Conservation (phyloP, 2,797 vertebrate genomes). For the Thalassophryne amazonica region DNA sequence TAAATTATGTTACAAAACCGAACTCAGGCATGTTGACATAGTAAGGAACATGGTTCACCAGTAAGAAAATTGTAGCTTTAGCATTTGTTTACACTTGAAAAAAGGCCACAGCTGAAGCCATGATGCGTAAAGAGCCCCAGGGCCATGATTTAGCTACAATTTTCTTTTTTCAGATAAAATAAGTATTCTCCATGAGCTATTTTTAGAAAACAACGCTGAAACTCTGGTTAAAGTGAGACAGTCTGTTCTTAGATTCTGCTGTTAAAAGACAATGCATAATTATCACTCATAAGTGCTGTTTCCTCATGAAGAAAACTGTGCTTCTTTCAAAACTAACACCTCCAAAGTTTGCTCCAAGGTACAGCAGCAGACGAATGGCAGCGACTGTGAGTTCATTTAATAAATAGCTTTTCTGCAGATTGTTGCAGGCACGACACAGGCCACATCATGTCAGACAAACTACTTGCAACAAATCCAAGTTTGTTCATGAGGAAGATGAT, state of each 20-base stretch:
- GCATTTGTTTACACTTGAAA: too few species aligned
- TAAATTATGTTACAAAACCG: too few species aligned
- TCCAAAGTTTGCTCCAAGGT: constrained; percentile 2
- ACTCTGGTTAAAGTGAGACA: neutral
- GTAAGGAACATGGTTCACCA: too few species aligned
- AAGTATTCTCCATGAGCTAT: neutral
- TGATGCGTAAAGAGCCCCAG: too few species aligned
- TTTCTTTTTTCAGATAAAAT: too few species aligned
- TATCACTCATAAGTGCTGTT: neutral
- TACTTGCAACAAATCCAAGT: neutral
- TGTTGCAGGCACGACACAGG: neutral
- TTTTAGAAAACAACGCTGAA: neutral
- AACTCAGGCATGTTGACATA: too few species aligned
- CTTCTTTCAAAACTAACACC: neutral
- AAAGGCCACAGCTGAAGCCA: too few species aligned
- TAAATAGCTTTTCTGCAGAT: constrained; percentile 8
- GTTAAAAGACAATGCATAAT: neutral
- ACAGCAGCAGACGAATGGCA: neutral
- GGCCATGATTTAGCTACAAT: too few species aligned
- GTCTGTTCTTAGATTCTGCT: neutral
- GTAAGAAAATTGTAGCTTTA: too few species aligned
- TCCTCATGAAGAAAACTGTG: neutral
- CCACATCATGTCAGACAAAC: neutral
- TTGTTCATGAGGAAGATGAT: constrained; percentile 12
- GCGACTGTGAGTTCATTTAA: neutral